Evolutionary conservation across 2,797 vertebrate species (phyloP).

Genomic region (Morus bassanus): DNA sequence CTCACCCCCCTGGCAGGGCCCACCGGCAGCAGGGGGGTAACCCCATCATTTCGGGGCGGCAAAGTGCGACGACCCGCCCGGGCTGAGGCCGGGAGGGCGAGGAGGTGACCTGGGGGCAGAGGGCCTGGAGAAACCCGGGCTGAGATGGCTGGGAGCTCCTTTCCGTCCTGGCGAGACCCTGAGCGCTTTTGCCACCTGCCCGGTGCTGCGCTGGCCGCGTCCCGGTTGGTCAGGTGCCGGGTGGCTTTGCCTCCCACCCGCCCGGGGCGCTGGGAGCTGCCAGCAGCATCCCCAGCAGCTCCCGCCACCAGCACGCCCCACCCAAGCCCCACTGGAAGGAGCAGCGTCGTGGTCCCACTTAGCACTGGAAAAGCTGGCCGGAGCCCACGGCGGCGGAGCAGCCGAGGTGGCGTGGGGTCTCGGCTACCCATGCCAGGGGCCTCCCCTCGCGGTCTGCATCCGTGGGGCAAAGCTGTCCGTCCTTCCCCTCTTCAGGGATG

Average conservation of each 20-base stretch:
- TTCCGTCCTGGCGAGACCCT: background rate
- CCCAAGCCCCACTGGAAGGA: background rate
- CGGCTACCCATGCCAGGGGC: background rate
- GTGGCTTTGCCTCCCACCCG: background rate
- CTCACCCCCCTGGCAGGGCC: background rate
- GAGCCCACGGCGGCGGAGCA: background rate
- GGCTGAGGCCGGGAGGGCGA: background rate
- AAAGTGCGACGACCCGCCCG: background rate
- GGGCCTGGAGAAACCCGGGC: background rate
- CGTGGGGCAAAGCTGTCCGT: background rate
- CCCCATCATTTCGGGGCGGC: background rate
- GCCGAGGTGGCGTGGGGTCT: background rate
- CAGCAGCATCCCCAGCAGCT: background rate
- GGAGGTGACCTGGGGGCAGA: background rate
- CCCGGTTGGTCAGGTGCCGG: fast-evolving
- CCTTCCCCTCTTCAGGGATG: background rate
- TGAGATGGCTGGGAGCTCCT: background rate
- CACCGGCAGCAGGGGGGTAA: background rate
- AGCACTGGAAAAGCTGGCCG: fast-evolving
- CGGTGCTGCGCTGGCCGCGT: background rate
- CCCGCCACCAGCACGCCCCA: fast-evolving
- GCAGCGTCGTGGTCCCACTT: background rate
- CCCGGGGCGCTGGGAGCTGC: background rate
- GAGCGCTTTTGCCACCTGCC: background rate
- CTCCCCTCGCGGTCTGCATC: background rate